A percentile compares a stretch with the other conserved stretches of the same genome.
Conservation (phyloP, 2,797 vertebrate genomes). For the Remorina albescens region DNA sequence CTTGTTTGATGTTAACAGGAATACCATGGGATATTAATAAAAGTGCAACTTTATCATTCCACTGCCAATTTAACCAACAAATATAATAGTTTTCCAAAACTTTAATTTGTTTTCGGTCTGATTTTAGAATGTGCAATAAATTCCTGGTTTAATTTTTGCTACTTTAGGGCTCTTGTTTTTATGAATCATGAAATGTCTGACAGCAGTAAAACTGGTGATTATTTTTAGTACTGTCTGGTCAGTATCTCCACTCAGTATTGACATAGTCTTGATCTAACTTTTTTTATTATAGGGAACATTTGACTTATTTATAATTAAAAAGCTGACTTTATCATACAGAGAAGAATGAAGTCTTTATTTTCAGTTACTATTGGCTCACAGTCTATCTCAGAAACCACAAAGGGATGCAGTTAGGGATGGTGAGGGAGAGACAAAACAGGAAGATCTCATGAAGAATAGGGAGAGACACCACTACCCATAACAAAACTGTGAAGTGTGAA, state of each 20-base stretch:
- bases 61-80: not conserved
- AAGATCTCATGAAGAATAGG: no score
- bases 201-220: not conserved
- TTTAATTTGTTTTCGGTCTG: not conserved
- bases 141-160: no score
- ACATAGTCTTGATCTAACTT: no score
- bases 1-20: not conserved
- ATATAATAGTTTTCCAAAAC: not conserved
- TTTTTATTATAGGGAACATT: no score
- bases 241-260: not conserved
- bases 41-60: not conserved
- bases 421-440: conserved; percentile 11
- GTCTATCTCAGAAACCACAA: conserved; percentile 13
- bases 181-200: not conserved
- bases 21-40: not conserved
- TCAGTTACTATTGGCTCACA: not conserved
- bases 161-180: no score
- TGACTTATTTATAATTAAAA: not conserved
- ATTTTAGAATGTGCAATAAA: not conserved
- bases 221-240: not conserved
- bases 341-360: not conserved
- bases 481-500: not conserved
- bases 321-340: not conserved
- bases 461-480: not conserved
- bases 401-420: not conserved